These are phyloP conservation scores for Phasianus colchicus DNA, from an alignment of 2,113 vertebrate species.

Conservation along the genomic window DNA sequence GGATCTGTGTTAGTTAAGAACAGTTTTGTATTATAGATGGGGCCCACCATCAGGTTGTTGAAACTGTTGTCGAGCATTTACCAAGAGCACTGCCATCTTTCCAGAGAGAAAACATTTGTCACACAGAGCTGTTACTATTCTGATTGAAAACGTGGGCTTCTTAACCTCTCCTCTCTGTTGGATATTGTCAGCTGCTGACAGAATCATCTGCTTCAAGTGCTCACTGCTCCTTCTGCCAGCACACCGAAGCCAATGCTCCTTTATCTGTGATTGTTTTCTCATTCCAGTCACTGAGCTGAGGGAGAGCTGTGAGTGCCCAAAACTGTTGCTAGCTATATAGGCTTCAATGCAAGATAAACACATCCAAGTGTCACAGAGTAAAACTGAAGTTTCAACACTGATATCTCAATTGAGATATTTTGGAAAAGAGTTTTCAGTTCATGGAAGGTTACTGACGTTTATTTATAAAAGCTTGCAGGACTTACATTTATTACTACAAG, in stretches of 20 bases:
- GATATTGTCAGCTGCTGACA: not conserved
- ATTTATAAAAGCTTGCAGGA: not conserved
- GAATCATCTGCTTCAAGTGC: not conserved
- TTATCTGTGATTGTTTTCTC: not conserved
- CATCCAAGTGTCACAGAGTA: not conserved
- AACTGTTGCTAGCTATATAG: not conserved
- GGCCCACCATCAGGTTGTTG: not conserved
- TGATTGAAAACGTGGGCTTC: not conserved
- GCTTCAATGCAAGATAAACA: not conserved
- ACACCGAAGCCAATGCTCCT: not conserved
- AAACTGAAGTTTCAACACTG: not conserved
- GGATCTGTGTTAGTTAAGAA: not conserved
- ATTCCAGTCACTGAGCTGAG: not conserved
- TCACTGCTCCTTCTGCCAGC: not conserved
- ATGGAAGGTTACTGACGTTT: not conserved
- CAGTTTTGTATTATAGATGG: not conserved
- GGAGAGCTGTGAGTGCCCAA: not conserved
- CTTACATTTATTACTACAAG: not conserved
- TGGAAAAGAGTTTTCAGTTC: not conserved
- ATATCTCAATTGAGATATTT: not conserved
- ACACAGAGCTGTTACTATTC: not conserved
- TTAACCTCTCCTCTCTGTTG: not conserved
- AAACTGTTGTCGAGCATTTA: not conserved
- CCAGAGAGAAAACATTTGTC: not conserved
- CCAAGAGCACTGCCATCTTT: not conserved